Percentiles rank a stretch among this genome's conserved stretches.
These are phyloP conservation scores for Parnassius glacialis DNA, from an alignment of 2,888 invertebrate genomes.

Conservation along the genomic window DNA sequence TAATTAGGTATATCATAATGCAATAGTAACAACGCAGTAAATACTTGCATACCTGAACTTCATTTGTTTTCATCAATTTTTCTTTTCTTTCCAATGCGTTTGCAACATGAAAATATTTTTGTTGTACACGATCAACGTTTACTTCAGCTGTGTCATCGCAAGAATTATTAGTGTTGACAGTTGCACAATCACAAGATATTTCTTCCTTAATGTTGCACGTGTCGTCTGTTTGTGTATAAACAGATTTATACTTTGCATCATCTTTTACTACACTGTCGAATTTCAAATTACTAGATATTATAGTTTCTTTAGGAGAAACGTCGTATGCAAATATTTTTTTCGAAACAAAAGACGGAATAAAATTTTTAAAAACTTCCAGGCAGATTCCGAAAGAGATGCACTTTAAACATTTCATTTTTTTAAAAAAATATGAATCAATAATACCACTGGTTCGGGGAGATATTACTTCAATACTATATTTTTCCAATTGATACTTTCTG, in stretches of 20 bases:
- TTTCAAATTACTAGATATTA: conserved; percentile 39
- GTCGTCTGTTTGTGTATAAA: conserved; percentile 33
- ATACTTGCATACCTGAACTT: no score
- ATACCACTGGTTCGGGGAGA: not conserved
- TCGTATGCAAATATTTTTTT: conserved; percentile 26
- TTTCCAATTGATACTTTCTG: not conserved
- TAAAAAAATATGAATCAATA: not conserved
- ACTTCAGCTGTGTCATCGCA: not conserved
- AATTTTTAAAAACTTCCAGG: conserved; percentile 6
- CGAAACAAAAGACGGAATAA: conserved; percentile 6
- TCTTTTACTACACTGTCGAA: conserved; percentile 22
- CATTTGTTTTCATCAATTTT: no score
- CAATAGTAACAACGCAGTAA: no score
- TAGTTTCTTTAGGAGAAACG: conserved; percentile 39
- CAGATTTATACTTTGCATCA: conserved; percentile 30
- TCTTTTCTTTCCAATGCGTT: no score
- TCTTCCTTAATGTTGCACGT: conserved; percentile 6
- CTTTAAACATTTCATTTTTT: conserved; percentile 16
- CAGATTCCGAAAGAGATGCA: conserved; percentile 10
- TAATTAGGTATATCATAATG: no score
- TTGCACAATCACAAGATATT: conserved; percentile 4
- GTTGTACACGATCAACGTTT: no score
- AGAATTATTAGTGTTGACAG: not conserved
- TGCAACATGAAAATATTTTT: no score
- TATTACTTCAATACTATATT: not conserved